These are phyloP conservation scores for Ypsolopha scabrella DNA, from an alignment of 2,888 invertebrate genomes.

Conservation along the genomic window DNA sequence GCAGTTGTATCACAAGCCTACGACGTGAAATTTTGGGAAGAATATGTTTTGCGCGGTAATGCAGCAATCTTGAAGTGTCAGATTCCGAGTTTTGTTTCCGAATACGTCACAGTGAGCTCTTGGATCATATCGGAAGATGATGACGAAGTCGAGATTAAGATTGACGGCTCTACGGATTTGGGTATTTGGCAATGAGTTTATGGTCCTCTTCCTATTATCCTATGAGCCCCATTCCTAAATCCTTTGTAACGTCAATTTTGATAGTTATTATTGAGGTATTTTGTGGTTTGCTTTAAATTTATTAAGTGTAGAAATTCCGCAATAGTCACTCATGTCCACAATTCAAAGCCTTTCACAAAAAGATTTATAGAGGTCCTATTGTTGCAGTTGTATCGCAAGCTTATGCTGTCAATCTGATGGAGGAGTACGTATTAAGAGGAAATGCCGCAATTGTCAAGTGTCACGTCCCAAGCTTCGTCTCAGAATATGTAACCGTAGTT, in stretches of 20 bases:
- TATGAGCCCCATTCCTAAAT: too few relatives aligned
- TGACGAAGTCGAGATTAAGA: slow-evolving; percentile 50
- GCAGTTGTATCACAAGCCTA: slow-evolving; percentile 92
- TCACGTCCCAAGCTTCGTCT: slow-evolving; percentile 93
- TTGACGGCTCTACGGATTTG: slow-evolving; percentile 39
- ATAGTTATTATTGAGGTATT: background rate
- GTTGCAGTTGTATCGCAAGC: slow-evolving; percentile 91
- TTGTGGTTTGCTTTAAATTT: background rate
- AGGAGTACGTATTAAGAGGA: slow-evolving; percentile 90
- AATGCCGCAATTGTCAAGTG: slow-evolving; percentile 94
- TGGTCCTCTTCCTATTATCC: background rate
- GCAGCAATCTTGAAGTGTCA: slow-evolving; percentile 93
- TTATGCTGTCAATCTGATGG: slow-evolving; percentile 92
- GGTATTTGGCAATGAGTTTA: slow-evolving; percentile 25
- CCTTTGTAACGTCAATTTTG: too few relatives aligned
- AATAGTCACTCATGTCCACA: background rate
- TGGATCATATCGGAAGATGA: slow-evolving; percentile 86
- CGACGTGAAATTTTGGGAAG: slow-evolving; percentile 92
- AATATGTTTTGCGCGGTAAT: slow-evolving; percentile 91
- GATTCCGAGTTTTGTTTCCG: slow-evolving; percentile 93
- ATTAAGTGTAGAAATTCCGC: background rate
- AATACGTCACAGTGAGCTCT: slow-evolving; percentile 87
- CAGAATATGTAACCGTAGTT: slow-evolving; percentile 87
- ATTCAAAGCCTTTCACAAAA: background rate
- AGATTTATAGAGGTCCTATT: slow-evolving; percentile 17